Evolutionary conservation across 2,797 vertebrate species (phyloP).

Genomic region (Tadarida brasiliensis): DNA sequence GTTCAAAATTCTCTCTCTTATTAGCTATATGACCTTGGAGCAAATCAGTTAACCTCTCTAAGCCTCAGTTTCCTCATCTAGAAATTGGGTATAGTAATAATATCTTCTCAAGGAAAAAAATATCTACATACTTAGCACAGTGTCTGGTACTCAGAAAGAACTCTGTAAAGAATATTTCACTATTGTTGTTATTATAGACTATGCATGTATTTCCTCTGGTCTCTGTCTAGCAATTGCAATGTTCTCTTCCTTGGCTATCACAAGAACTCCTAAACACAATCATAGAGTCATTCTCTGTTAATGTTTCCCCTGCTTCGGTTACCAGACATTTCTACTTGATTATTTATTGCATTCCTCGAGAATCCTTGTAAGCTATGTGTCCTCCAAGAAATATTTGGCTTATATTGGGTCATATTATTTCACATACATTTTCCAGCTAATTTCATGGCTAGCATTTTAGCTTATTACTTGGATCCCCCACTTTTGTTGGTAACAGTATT

Average conservation of each 20-base stretch:
- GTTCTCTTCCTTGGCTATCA: conserved; percentile 8
- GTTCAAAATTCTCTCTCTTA: conserved; percentile 34
- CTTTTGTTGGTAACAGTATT: conserved; percentile 39
- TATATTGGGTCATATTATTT: conserved; percentile 36
- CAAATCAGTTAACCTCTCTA: not conserved
- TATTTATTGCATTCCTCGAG: conserved; percentile 20
- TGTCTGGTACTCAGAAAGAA: not conserved
- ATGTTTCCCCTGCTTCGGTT: not conserved
- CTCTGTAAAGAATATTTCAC: not conserved
- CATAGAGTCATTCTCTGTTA: conserved; percentile 26
- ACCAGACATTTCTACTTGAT: not conserved
- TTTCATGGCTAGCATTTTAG: conserved; percentile 68
- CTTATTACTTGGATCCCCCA: conserved; percentile 33
- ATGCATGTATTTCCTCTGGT: not conserved
- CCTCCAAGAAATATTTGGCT: conserved; percentile 62
- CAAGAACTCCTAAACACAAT: not conserved
- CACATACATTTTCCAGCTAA: conserved; percentile 27
- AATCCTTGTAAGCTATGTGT: conserved; percentile 12
- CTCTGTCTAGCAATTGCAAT: not conserved
- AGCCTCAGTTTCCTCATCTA: conserved; percentile 28
- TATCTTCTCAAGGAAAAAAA: conserved; percentile 21
- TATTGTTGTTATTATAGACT: not conserved
- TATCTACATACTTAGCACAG: not conserved
- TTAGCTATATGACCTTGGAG: not conserved
- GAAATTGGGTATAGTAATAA: conserved; percentile 15